Base-by-base conservation (phyloP, 2,888 invertebrate genomes). In the Acholoe squamosa region DNA sequence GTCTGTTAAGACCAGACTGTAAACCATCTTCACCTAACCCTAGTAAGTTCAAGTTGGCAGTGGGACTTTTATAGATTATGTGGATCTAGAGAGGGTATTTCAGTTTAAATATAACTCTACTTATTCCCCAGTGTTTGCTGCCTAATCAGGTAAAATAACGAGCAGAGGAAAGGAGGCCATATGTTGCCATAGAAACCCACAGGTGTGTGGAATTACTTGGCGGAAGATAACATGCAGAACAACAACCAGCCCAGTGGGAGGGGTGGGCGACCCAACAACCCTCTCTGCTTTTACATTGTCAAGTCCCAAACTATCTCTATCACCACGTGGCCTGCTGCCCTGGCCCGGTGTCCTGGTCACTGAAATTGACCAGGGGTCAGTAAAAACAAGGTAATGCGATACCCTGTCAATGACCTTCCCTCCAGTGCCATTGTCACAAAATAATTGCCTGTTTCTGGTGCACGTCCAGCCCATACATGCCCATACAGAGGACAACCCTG, bases 61-160 rank as follows among this genome's bases (percentile, higher is more conserved):
- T n/a, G n/a, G n/a, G n/a, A n/a, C n/a, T n/a, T n/a, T n/a, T n/a
- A n/a, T n/a, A n/a, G n/a, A n/a, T n/a, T n/a, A n/a, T n/a, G n/a
- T n/a, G n/a, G n/a, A n/a, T n/a, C n/a, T n/a, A n/a, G n/a, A n/a
- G n/a, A n/a, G n/a, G n/a, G n/a, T n/a, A n/a, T n/a, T n/a, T n/a
- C n/a, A n/a, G n/a, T n/a, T n/a, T n/a, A n/a, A n/a, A n/a, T n/a
- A n/a, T n/a, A n/a, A n/a, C n/a, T n/a, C n/a, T n/a, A n/a, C n/a
- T 54, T 54, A 19, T 19, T 54, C 19, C 19, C 54, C 19, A 19
- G 19, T 54, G 54, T 19, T 54, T 54, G 10, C 19, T 14, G 77
- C 25, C 77, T 33, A 77, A 28, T 33, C 77, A 77, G 77, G 77
- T 77, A 33, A 77, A n/a, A 77, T 77, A 77, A 77, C 33, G 77